Evolutionary conservation across 2,113 vertebrate genomes (phyloP), one percentile per base, ranked within the genome.

Genomic region (Polypterus bichir): DNA sequence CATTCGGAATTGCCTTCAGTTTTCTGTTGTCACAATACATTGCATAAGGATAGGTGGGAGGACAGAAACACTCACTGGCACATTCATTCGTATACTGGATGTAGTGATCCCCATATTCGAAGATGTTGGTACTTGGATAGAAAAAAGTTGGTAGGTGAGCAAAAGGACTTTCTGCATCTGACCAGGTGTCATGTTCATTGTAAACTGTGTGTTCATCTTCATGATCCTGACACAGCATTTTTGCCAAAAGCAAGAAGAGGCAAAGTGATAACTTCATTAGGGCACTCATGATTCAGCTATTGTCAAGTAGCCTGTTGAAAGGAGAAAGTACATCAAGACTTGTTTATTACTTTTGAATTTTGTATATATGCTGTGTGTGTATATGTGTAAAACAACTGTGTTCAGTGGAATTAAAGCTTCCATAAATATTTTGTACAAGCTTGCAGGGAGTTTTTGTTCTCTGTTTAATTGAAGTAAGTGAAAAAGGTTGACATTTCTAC

Each of bases 11-110:
- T 3, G 44, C 64, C 69, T 82, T 83, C 51, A 90, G 86, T 47
- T 86, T 74, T 9, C 83, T 76, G 63, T 85, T 77, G 44, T 89
- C 84, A 58, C 88, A 90, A 62, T 89, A 88, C 86, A 90, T 91
- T 7, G 84, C 83, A 54, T 74, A 64, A 0, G 77, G 86, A 66
- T 86, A 87, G 60, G 79, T 74, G 59, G 71, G 64, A 49, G 86
- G 79, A 27, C 88, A 89, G 27, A 83, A 88, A 59, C 89, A 91
- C 73, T 91, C 88, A 8, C 54, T 77, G 65, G 81, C 78, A 11
- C 88, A 90, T 9, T 75, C 59, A 9, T 64, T 62, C 46, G 66
- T 63, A 53, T 68, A 59, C 27, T 65, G 68, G 54, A 74, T 48
- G 55, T 2, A 77, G 62, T 69, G 69, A 59, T 54, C 62, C 70